A percentile compares a stretch with the other conserved stretches of the same genome.
These are phyloP conservation scores for Liodrosophila aerea DNA, from an alignment of 2,888 invertebrate genomes.

Conservation along the genomic window DNA sequence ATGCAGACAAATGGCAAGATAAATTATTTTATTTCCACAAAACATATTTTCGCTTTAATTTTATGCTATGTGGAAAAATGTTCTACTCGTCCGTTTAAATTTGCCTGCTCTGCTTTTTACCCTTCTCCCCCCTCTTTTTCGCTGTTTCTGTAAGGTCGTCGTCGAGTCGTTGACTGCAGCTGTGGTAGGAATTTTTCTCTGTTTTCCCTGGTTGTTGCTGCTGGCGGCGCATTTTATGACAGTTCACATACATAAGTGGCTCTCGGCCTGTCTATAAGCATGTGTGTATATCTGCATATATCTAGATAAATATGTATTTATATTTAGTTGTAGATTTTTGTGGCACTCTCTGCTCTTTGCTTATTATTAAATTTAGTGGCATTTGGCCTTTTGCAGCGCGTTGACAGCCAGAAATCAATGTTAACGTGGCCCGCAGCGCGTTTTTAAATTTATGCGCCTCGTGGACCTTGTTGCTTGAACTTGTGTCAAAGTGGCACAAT, in stretches of 20 bases:
- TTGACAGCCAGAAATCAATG: slow-evolving; percentile 74
- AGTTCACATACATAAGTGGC: slow-evolving; percentile 40
- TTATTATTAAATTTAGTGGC: slow-evolving; percentile 61
- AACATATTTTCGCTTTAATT: slow-evolving; percentile 50
- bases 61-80: slow-evolving; percentile 52
- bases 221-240: slow-evolving; percentile 68
- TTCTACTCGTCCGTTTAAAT: slow-evolving; percentile 3
- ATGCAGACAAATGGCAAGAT: slow-evolving; percentile 70
- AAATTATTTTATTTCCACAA: slow-evolving; percentile 67
- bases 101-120: slow-evolving; percentile 11
- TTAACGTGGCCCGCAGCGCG: slow-evolving; percentile 48
- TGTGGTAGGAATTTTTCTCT: slow-evolving; percentile 37
- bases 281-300: background rate
- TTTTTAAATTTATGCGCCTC: slow-evolving; percentile 45
- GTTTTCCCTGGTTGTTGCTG: slow-evolving; percentile 14
- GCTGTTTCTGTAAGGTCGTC: slow-evolving; percentile 46
- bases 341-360: slow-evolving; percentile 12
- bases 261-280: slow-evolving; percentile 6
- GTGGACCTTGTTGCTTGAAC: slow-evolving; percentile 71
- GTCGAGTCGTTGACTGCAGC: slow-evolving; percentile 56
- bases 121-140: no score
- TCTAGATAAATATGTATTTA: slow-evolving; percentile 8
- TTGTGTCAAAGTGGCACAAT: slow-evolving; percentile 70
- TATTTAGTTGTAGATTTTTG: slow-evolving; percentile 5
- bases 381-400: slow-evolving; percentile 69